Base-by-base conservation (phyloP, 2,888 invertebrate species). In the Diloba caeruleocephala region DNA sequence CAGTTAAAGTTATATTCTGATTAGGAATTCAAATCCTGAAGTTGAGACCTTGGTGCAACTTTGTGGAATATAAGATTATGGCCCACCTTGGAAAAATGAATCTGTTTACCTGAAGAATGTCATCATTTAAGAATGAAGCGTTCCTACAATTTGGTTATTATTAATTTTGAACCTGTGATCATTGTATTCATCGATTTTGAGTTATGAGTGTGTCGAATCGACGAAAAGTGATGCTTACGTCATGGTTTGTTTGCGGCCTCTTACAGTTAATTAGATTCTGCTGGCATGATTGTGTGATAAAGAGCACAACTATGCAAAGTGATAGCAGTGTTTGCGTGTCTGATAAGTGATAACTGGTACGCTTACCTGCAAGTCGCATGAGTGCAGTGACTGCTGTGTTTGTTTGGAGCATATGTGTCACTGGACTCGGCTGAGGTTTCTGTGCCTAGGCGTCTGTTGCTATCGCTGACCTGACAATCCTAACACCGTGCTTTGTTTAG, bases 321-420 rank as follows among this genome's bases (percentile, higher is more conserved):
- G 85, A 85, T 86, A 85, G 71, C 67, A 70, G 41, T 73, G 78
- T 84, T 82, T 82, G 64, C 71, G 57, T 75, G 69, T 58, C 71
- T 76, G 83, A 84, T 85, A 83, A 73, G 60, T 63, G 74, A 76
- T 71, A 80, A 76, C 69, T 76, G 66, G 71, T 70, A 75, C 77
- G 48, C 61, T 76, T 71, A 74, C 77, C 72, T 76, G 73, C 57
- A 68, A 23, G 51, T 43, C 53, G 52, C 57, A 64, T 67, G 73
- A 53, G 65, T 76, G 76, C 64, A 71, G 43, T 71, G 71, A 71
- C 68, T 69, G 52, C 31, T 8, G 29, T 49, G 58, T 68, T 65
- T 65, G 65, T 58, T 41, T 56, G 43, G 39, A 36, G 15, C 12
- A n/a, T n/a, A 15, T 57, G 32, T 58, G 51, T 56, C 55, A 46